Conservation (phyloP, 2,797 vertebrate species). For the Leuciscus waleckii region DNA sequence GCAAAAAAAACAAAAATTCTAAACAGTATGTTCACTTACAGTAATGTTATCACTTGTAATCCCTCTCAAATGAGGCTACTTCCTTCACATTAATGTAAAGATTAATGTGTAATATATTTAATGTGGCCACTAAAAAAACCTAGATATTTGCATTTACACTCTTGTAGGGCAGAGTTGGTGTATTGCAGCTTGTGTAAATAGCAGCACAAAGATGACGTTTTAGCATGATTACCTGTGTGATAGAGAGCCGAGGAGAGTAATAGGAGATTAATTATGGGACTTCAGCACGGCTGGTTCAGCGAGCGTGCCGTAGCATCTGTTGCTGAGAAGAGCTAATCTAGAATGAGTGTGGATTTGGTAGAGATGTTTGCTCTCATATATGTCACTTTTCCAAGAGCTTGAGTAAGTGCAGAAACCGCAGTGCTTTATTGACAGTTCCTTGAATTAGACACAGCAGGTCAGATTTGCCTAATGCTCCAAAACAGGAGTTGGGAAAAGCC, state of each 20-base stretch:
- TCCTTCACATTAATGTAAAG: background rate
- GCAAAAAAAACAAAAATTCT: background rate
- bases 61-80: background rate
- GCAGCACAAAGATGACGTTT: constrained; percentile 49
- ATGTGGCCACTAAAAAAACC: background rate
- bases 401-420: background rate
- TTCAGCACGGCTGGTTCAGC: constrained; percentile 64
- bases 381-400: constrained; percentile 47
- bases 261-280: constrained; percentile 79
- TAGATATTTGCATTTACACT: background rate
- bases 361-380: constrained; percentile 50
- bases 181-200: constrained; percentile 38
- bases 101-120: background rate
- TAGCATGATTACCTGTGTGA: constrained; percentile 60
- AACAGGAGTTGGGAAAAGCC: background rate
- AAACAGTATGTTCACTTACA: background rate
- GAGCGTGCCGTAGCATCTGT: constrained; percentile 65
- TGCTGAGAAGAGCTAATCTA: constrained; percentile 71
- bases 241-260: constrained; percentile 69
- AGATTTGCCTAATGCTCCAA: constrained; percentile 17
- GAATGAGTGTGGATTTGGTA: constrained; percentile 71
- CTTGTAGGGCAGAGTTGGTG: background rate
- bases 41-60: background rate
- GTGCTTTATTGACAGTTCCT: background rate
- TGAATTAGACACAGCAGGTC: constrained; percentile 18